A percentile compares a stretch with the other conserved stretches of the same genome.
Conservation (phyloP, 2,888 invertebrate species). For the Timema cristinae region DNA sequence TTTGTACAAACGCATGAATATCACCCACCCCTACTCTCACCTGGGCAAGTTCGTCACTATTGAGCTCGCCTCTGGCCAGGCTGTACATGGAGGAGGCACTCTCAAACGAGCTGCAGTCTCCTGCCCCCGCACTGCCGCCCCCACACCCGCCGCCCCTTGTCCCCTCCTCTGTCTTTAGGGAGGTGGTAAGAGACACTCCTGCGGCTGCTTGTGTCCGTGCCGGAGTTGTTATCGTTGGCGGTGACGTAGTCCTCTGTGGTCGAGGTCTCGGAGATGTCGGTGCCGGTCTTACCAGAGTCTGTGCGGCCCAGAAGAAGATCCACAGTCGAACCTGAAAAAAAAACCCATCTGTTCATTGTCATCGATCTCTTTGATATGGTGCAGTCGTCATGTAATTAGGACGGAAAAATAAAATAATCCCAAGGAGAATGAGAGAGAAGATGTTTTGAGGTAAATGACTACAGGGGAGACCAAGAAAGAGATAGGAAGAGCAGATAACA, state of each 20-base stretch:
- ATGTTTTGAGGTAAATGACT: too few relatives aligned
- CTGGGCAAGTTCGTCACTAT: constrained; percentile 25
- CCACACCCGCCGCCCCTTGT: constrained; percentile 21
- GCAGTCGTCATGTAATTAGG: too few relatives aligned
- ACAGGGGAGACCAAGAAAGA: too few relatives aligned
- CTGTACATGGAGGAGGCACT: constrained; percentile 80
- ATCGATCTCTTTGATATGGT: too few relatives aligned
- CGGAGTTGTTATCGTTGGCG: constrained; percentile 54
- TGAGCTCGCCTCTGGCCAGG: constrained; percentile 58
- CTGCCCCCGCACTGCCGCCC: constrained; percentile 27
- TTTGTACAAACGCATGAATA: too few relatives aligned
- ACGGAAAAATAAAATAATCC: too few relatives aligned
- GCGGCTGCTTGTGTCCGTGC: constrained; percentile 36
- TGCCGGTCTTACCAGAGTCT: constrained; percentile 52
- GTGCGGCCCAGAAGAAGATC: constrained; percentile 57
- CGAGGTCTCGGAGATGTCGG: constrained; percentile 81
- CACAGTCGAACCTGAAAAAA: constrained; percentile 6
- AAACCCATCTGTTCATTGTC: not conserved
- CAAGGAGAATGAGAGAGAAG: too few relatives aligned
- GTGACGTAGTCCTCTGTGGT: constrained; percentile 86
- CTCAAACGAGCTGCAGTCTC: constrained; percentile 80
- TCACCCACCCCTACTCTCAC: constrained; percentile 4
- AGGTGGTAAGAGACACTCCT: constrained; percentile 27
- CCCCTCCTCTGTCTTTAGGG: constrained; percentile 24
- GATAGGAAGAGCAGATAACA: too few relatives aligned